Base-by-base conservation (phyloP, 1,140 invertebrate species). In the Holotrichia oblita region DNA sequence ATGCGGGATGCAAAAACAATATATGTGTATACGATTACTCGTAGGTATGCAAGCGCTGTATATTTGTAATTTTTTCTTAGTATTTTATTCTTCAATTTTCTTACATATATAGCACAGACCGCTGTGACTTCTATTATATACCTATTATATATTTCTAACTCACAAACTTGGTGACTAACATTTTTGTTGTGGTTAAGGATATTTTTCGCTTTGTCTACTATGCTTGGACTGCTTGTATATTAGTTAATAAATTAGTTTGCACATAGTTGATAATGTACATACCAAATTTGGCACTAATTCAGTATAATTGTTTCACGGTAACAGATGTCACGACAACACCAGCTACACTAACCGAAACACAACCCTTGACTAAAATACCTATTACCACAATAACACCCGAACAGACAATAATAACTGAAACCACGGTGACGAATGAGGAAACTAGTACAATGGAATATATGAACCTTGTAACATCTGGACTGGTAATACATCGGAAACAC, bases 331-430 rank as follows among this genome's bases (percentile, higher is more conserved):
- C 81, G 81, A 79, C 80, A 64, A 85, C 84, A 84, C 82, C 84
- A 80, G 83, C 82, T 83, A 85, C 85, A 86, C 85, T 85, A 85
- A 86, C 84, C 75, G 84, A 85, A 83, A 84, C 84, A 86, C 85
- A 86, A 85, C 83, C 83, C 64, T 79, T 83, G 82, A 84, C 84
- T 80, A 55, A 79, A 80, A 80, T 80, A 79, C 81, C 81, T 48
- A 27, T 77, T 79, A 20, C 64, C 41, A 80, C 76, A 76, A 77
- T 48, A 42, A 80, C 69, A 59, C 27, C 44, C 74, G 40, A 77
- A 44, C 55, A 73, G 40, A 17, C 40, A n/a, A 76, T 24, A 55
- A 76, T 48, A 69, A 74, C 41, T 75, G 69, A 55, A 42, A 44
- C 69, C 14, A 78, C 69, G 12, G 24, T 40, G 14, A 40, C 8